These are phyloP conservation scores for Fragum whitleyi DNA, from an alignment of 2,888 invertebrate species.

Conservation along the genomic window DNA sequence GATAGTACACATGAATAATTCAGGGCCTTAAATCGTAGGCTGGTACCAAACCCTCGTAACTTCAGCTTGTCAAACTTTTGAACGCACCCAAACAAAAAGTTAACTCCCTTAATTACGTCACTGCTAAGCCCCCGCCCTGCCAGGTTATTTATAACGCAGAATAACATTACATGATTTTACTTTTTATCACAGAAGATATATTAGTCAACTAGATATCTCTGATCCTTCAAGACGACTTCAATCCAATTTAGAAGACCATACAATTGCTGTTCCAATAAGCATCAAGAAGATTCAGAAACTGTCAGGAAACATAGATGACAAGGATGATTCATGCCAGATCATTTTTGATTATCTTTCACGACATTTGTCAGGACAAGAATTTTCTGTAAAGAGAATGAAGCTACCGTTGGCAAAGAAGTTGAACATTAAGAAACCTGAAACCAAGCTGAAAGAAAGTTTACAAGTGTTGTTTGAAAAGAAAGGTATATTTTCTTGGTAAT, in stretches of 20 bases:
- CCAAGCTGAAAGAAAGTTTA: conserved; percentile 27
- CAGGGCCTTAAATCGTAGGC: too few species aligned
- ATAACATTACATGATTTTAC: not conserved
- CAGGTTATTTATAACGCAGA: too few species aligned
- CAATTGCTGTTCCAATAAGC: conserved; percentile 41
- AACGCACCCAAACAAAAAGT: too few species aligned
- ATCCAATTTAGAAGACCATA: conserved; percentile 27
- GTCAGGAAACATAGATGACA: not conserved
- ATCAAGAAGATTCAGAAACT: not conserved
- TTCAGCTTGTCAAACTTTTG: too few species aligned
- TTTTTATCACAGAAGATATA: not conserved
- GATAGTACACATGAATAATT: too few species aligned
- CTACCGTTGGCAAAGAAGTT: conserved; percentile 46
- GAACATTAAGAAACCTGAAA: conserved; percentile 38
- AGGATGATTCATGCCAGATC: not conserved
- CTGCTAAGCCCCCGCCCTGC: too few species aligned
- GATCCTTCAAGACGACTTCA: conserved; percentile 43
- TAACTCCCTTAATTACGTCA: too few species aligned
- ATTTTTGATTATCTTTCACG: not conserved
- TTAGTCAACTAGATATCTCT: conserved; percentile 21
- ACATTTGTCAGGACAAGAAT: not conserved
- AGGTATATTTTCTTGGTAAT: conserved; percentile 40
- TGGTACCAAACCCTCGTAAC: too few species aligned
- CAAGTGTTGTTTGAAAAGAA: conserved; percentile 10
- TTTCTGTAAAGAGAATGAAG: conserved; percentile 14